Percentiles rank a stretch among this genome's conserved stretches.
These are phyloP conservation scores for Aeoliscus strigatus DNA, from an alignment of 2,797 vertebrate genomes.

Conservation along the genomic window DNA sequence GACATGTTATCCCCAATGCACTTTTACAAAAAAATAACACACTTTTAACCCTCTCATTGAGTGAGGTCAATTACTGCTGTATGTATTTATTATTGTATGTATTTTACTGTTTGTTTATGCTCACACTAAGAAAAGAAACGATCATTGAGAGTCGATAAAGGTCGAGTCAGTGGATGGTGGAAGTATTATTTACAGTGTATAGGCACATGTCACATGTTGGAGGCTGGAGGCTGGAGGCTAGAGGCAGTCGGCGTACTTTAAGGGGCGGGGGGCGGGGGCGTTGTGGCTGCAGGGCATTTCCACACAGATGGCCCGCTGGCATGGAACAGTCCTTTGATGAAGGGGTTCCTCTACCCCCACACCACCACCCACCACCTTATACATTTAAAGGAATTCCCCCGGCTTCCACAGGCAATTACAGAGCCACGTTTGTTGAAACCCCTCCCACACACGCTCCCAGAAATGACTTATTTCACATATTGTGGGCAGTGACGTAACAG, in stretches of 20 bases:
- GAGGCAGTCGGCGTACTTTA: conserved; percentile 2
- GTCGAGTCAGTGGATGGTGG: no score
- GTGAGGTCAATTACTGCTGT: no score
- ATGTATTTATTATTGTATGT: no score
- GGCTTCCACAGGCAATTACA: conserved; percentile 63
- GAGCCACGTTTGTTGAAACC: conserved; percentile 50
- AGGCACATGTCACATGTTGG: background rate
- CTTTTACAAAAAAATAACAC: no score
- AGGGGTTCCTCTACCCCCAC: conserved; percentile 61
- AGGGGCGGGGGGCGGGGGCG: conserved; percentile 35
- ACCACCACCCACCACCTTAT: conserved; percentile 36
- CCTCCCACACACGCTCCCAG: conserved; percentile 20
- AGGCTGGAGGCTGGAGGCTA: conserved; percentile 5
- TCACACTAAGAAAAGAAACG: no score
- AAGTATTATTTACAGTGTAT: no score
- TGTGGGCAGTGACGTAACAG: conserved; percentile 62
- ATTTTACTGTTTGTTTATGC: no score
- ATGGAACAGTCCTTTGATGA: conserved; percentile 70
- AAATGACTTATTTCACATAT: conserved; percentile 47
- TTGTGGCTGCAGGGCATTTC: conserved; percentile 69
- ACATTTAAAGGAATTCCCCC: conserved; percentile 71
- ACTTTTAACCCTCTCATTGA: no score
- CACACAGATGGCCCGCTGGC: conserved; percentile 67
- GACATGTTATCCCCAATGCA: no score
- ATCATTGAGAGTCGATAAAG: no score